Base-by-base conservation (phyloP, 2,113 vertebrate species). In the Lota lota region DNA sequence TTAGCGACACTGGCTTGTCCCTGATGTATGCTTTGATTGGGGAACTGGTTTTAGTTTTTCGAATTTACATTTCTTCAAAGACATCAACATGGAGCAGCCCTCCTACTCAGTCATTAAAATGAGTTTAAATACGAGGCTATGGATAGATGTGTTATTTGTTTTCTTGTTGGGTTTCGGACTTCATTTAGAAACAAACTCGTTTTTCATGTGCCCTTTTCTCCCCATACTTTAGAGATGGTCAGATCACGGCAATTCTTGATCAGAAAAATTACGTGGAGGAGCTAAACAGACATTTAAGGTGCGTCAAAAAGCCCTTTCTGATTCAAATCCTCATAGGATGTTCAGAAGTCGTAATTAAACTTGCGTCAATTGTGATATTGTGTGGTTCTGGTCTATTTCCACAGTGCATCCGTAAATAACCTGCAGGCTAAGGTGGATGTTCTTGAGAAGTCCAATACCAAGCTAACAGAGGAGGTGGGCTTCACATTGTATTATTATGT, bases 191-290 rank as follows among this genome's bases (percentile, higher is more conserved):
- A 51, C 10, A 19, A 62, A 12, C 18, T n/a, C 21, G 1, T 24
- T 61, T 63, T 11, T 66, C n/a, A 21, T 50, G 36, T 20, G 1
- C 10, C 64, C 5, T 70, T 18, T 51, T 12, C 64, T 36, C 2
- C 20, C 58, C 20, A 1, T 58, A 22, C 82, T 70, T 69, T 59
- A 91, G 96, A 10, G 97, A 99, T 73, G 97, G 95, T 47, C 97
- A 99, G 80, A 99, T 99, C 89, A 99, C 97, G 24, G 97, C 97
- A 8, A 99, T 99, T 76, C 91, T 99, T 64, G 97, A 99, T 77
- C 97, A 99, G 93, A 99, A 99, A 88, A 99, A 99, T 86, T 99
- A 99, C 11, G 96, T 99, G 15, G 97, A 99, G 85, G 97, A 99
- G 81, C 94, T 99, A 61, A 99, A 99, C 76, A 95, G 97, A 92